A percentile compares a stretch with the other conserved stretches of the same genome.
phyloP scores from a whole-genome alignment of 2,113 vertebrate genomes.

The Ptychochromis oligacanthus region DNA sequence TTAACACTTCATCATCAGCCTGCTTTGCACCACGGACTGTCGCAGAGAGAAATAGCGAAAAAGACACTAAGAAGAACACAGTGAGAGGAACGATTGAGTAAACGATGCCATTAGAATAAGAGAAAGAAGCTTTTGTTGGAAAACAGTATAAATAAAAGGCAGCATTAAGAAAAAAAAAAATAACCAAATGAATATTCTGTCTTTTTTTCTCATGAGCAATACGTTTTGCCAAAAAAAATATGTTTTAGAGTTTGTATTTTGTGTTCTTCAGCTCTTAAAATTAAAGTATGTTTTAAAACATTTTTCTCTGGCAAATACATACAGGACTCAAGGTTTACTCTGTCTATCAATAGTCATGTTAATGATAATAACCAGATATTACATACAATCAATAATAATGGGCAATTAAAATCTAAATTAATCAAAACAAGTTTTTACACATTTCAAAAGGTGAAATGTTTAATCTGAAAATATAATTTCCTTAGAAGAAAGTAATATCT shows the following conservation, averaged over 20 bases:
- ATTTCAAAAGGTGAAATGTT: background rate
- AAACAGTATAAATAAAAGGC: background rate
- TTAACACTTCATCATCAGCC: conserved; percentile 63
- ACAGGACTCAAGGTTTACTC: background rate
- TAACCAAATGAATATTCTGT: background rate
- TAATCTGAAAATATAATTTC: background rate
- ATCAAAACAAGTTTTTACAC: background rate
- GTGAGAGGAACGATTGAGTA: conserved; percentile 15
- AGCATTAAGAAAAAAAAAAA: background rate
- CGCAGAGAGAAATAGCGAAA: conserved; percentile 21
- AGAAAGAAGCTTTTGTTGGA: background rate
- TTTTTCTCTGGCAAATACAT: background rate
- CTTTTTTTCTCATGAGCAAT: background rate
- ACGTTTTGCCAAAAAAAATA: background rate
- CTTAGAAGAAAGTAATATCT: background rate
- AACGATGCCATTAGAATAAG: conserved; percentile 12
- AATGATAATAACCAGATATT: background rate
- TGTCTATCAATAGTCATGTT: background rate
- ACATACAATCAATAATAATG: no score
- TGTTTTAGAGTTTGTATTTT: background rate
- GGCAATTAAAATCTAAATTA: background rate
- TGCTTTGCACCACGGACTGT: conserved; percentile 49
- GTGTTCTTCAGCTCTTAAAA: background rate
- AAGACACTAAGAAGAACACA: background rate
- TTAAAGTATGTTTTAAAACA: background rate